Base-by-base conservation (phyloP, 2,113 vertebrate genomes). In the Zosterops lateralis region DNA sequence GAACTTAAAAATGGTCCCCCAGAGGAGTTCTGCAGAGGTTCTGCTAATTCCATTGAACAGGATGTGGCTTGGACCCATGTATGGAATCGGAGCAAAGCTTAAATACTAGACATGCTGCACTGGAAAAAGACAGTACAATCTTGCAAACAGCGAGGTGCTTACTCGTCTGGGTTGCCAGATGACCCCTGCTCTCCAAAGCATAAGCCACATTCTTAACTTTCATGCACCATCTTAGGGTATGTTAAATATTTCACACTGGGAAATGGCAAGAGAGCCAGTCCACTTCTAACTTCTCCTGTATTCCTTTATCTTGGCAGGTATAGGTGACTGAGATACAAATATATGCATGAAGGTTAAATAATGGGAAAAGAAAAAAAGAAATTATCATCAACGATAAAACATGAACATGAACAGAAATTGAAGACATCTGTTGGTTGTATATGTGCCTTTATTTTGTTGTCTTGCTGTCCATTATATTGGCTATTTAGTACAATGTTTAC, bases 61-160 rank as follows among this genome's bases (percentile, higher is more conserved):
- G 75, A 91, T 91, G 93, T 95, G 94, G 93, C 73, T 95, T 95
- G 93, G 93, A 96, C 61, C 58, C 76, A 47, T 48, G 81, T n/a
- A 67, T 44, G 84, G 79, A 95, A 66, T 51, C 2, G 3, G 47
- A 50, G 24, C 7, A 88, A 92, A 89, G 19, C 31, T 82, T 72
- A 60, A 82, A 82, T 62, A 36, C 12, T 87, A 89, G 89, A 72
- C 53, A 89, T 62, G 65, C 70, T 95, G 79, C 50, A 21, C 58
- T 94, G 91, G 75, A 71, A 89, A 76, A 89, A 83, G 44, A 65
- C 48, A 86, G 78, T 67, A 42, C 1, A 2, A 25, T 48, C 60
- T 73, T 77, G 75, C 82, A 80, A 93, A 77, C 28, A 71, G 60
- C 0, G 6, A 89, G 71, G 72, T 91, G 44, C n/a, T 91, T 85